Percentiles rank a stretch among this genome's conserved stretches.
These are phyloP conservation scores for Platycercus adscitus DNA, from an alignment of 2,113 vertebrate species.

Conservation along the genomic window DNA sequence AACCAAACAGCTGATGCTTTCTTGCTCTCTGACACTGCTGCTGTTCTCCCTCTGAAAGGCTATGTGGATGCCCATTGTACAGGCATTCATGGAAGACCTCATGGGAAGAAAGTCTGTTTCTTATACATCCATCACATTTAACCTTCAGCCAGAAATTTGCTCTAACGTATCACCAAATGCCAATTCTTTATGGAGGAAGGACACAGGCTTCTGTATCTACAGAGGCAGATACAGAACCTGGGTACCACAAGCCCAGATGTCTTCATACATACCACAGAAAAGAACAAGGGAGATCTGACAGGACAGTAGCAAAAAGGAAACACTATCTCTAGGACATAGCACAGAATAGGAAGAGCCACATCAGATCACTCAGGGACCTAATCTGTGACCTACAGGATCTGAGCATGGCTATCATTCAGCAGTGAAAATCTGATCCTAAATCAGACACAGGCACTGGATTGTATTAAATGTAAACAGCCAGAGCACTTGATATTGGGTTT, in stretches of 20 bases:
- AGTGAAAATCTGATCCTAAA: not conserved
- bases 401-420: not conserved
- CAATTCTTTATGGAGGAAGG: not conserved
- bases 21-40: not conserved
- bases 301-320: not conserved
- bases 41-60: not conserved
- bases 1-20: not conserved
- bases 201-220: not conserved
- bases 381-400: not conserved
- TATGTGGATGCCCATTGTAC: not conserved
- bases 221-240: not conserved
- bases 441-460: not conserved
- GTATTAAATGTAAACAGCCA: not conserved
- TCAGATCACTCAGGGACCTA: not conserved
- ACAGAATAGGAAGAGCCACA: not conserved
- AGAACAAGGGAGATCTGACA: not conserved
- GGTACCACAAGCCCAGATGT: rapidly evolving
- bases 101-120: not conserved
- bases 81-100: not conserved
- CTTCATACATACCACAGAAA: not conserved
- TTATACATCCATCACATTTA: not conserved
- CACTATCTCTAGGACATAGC: not conserved
- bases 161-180: not conserved
- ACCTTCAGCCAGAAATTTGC: not conserved
- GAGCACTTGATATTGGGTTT: not conserved